Evolutionary conservation across 2,888 invertebrate genomes (phyloP).

Genomic region (Clitarchus hookeri): DNA sequence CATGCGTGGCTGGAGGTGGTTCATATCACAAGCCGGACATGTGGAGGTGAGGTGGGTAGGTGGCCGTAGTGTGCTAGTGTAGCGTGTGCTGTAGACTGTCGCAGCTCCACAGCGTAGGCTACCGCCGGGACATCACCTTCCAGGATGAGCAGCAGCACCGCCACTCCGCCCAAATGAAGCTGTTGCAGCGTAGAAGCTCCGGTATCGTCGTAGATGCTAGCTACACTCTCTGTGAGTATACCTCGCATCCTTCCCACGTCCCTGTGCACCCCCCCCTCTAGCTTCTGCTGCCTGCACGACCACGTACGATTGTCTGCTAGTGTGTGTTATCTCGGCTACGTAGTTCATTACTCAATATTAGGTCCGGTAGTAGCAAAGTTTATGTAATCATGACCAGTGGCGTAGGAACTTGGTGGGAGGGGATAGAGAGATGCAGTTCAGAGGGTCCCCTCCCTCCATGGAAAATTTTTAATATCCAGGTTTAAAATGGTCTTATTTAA

Average conservation of each 20-base stretch:
- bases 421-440: no score
- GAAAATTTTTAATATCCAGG: no score
- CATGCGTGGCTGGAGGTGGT: no score
- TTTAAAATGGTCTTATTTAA: no score
- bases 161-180: slow-evolving; percentile 71
- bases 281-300: no score
- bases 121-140: slow-evolving; percentile 74
- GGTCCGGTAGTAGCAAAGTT: neutral
- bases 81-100: slow-evolving; percentile 62
- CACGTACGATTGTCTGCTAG: neutral
- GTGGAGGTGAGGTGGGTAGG: no score
- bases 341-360: neutral
- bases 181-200: slow-evolving; percentile 72
- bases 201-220: slow-evolving; percentile 74
- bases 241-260: neutral
- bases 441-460: no score
- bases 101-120: slow-evolving; percentile 74
- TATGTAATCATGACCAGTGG: no score
- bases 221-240: slow-evolving; percentile 72
- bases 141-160: slow-evolving; percentile 77
- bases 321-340: neutral
- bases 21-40: no score
- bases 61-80: neutral
- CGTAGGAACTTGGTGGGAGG: no score
- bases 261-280: no score